phyloP scores from a whole-genome alignment of 1,140 invertebrate genomes.

The Drosophila guanche region DNA sequence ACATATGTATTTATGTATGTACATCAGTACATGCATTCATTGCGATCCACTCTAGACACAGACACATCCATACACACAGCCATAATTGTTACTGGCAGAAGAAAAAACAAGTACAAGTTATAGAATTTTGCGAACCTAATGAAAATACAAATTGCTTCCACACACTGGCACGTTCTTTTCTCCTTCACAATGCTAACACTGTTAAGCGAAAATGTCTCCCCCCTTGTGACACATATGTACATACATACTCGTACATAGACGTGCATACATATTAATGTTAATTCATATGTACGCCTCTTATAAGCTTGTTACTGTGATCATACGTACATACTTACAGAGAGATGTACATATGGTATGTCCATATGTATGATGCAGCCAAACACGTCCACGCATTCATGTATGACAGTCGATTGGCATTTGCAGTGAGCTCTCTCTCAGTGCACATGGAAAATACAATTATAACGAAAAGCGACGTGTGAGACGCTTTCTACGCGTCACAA shows the following conservation, averaged over 20 bases:
- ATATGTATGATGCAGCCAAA: not conserved
- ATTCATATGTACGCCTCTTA: too few species aligned
- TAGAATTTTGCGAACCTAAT: slow-evolving; percentile 56
- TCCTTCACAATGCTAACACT: slow-evolving; percentile 39
- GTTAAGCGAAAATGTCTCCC: slow-evolving; percentile 21
- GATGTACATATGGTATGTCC: too few species aligned
- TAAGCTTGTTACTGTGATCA: too few species aligned
- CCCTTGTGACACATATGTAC: not conserved
- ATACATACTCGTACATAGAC: not conserved
- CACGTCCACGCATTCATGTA: slow-evolving; percentile 24
- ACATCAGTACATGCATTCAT: not conserved
- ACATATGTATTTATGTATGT: slow-evolving; percentile 31
- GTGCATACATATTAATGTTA: not conserved
- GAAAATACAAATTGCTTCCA: slow-evolving; percentile 71
- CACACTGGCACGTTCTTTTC: slow-evolving; percentile 58
- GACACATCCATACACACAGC: not conserved
- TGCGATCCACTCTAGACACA: not conserved
- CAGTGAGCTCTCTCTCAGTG: slow-evolving; percentile 30
- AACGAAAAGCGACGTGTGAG: too few species aligned
- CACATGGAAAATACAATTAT: slow-evolving; percentile 53
- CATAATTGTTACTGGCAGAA: slow-evolving; percentile 21
- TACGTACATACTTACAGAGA: too few species aligned
- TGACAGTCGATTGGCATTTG: slow-evolving; percentile 28
- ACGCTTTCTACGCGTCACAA: too few species aligned
- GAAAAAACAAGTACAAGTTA: slow-evolving; percentile 31